phyloP scores from a whole-genome alignment of 2,888 invertebrate species.

The Cyclophora punctaria region DNA sequence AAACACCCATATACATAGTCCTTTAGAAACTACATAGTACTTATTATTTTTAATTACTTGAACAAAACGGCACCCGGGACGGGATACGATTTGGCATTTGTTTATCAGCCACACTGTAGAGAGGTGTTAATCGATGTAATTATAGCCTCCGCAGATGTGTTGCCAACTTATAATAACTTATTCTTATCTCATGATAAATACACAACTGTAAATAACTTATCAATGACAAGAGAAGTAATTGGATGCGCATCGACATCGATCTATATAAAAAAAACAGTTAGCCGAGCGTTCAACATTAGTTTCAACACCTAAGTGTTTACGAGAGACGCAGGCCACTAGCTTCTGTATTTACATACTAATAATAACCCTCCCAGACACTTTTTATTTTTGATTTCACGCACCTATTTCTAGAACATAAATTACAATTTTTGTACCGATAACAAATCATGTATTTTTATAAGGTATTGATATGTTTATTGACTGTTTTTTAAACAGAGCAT shows the following conservation, averaged over 20 bases:
- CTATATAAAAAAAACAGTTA: conserved; percentile 4
- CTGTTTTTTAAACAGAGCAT: too few relatives aligned
- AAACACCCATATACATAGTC: too few relatives aligned
- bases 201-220: conserved; percentile 55
- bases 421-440: too few relatives aligned
- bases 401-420: background rate
- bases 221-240: conserved; percentile 59
- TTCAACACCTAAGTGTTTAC: background rate
- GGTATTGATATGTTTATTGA: too few relatives aligned
- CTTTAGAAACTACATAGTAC: too few relatives aligned
- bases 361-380: background rate
- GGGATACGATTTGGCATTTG: conserved; percentile 14
- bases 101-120: conserved; percentile 8
- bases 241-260: conserved; percentile 49
- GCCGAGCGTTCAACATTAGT: too few relatives aligned
- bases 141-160: conserved; percentile 27
- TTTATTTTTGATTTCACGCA: background rate
- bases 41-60: too few relatives aligned
- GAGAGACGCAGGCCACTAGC: background rate
- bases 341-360: background rate
- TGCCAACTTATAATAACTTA: conserved; percentile 25
- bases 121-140: conserved; percentile 34
- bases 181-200: conserved; percentile 49
- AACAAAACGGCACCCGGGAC: too few relatives aligned
- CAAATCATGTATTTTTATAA: too few relatives aligned